Evolutionary conservation across 2,113 vertebrate species (phyloP), one percentile per base, ranked within the genome.

Genomic region (Leptodactylus fuscus): DNA sequence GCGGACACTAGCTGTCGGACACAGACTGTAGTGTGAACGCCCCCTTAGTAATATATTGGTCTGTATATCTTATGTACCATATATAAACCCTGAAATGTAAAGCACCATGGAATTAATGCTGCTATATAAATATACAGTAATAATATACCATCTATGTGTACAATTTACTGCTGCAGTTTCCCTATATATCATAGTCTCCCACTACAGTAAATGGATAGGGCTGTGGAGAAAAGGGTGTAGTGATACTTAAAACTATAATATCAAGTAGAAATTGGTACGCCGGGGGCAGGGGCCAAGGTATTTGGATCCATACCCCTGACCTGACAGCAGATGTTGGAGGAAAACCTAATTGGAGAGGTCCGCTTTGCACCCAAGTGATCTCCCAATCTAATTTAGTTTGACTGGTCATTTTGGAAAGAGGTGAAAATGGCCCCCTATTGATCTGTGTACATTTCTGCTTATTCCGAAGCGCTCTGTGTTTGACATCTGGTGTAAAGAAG

Each of bases 391-490:
- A 74, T 83, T 83, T 74, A 53, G 22, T 36, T 44, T 24, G 32
- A 53, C 49, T 74, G 29, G 24, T 71, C 81, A 32, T 38, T 70
- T 51, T 53, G 34, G 15, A 55, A 58, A 51, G 41, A n/a, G 44
- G 73, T 46, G 24, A 84, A 67, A 44, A 67, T 77, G 73, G 77
- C 24, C 46, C 27, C 27, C 32, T 84, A 84, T 84, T 77, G 82
- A 84, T 84, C 76, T 65, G 44, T 84, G 27, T 84, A 67, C 82
- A 49, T 41, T 84, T 75, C 53, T 60, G 82, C 82, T 84, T 84
- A 77, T 84, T 49, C 41, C 29, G 4, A 58, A 76, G 36, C 73
- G 2, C 27, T 49, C 36, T 0, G 29, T 48, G 71, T 62, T 77
- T 48, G 38, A 62, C 41, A 65, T 48, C 55, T 84, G 82, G 53